Evolutionary conservation across 1,140 invertebrate genomes (phyloP).

Genomic region (Acyrthosiphon pisum): DNA sequence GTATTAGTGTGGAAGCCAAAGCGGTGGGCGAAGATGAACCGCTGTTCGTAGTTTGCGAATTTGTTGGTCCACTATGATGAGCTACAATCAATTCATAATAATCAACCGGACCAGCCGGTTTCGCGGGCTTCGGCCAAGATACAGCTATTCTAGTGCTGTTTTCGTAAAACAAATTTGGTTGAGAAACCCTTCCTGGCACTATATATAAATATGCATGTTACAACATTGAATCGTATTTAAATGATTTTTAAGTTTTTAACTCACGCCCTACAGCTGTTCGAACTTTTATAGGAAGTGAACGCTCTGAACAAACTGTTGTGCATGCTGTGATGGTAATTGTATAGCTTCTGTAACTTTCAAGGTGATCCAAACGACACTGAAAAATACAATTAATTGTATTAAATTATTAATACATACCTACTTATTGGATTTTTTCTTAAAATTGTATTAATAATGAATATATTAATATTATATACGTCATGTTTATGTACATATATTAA

Average conservation of each 20-base stretch:
- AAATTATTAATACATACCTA: neutral
- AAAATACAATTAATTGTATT: neutral
- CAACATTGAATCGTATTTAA: neutral
- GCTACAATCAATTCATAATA: constrained; percentile 30
- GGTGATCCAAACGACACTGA: constrained; percentile 57
- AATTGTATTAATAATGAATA: neutral
- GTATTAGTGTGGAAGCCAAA: neutral
- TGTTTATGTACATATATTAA: neutral
- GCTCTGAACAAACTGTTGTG: constrained; percentile 71
- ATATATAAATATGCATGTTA: neutral
- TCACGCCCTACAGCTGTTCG: constrained; percentile 31
- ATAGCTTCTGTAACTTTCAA: constrained; percentile 70
- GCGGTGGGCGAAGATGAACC: neutral
- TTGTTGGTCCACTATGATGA: neutral
- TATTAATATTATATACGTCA: neutral
- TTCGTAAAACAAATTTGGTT: neutral
- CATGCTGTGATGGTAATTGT: constrained; percentile 74
- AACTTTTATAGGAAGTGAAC: constrained; percentile 63
- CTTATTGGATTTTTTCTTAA: neutral
- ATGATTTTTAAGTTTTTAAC: constrained; percentile 5
- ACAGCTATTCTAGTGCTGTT: constrained; percentile 37
- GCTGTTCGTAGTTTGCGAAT: neutral
- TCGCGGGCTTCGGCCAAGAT: constrained; percentile 1
- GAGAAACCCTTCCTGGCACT: constrained; percentile 13
- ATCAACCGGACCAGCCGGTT: neutral